phyloP scores from a whole-genome alignment of 2,113 vertebrate genomes.

The Capricornis sumatraensis region DNA sequence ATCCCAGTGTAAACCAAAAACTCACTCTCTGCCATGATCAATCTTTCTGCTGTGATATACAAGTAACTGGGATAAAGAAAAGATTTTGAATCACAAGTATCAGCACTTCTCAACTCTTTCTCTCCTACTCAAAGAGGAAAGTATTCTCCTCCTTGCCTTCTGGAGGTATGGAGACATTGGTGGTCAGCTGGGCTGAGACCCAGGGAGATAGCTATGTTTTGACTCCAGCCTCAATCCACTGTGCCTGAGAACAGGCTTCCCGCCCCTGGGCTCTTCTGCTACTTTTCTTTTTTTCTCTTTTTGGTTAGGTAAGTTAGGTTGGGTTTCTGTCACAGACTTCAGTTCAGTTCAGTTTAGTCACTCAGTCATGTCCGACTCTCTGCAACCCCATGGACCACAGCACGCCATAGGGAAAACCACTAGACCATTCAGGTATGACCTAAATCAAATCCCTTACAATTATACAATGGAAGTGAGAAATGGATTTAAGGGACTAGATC shows the following conservation, averaged over 20 bases:
- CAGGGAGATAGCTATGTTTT: neutral
- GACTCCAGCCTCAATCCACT: neutral
- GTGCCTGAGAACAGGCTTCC: neutral
- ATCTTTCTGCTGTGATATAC: neutral
- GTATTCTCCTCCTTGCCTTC: neutral
- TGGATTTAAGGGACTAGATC: neutral
- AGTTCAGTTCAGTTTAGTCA: neutral
- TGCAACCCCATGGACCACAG: neutral
- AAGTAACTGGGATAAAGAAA: neutral
- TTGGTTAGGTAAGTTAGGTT: neutral
- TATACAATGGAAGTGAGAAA: neutral
- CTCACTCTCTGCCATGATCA: neutral
- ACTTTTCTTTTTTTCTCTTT: neutral
- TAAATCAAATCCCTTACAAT: neutral
- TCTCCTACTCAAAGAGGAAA: neutral
- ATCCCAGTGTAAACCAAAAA: neutral
- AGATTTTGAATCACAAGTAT: neutral
- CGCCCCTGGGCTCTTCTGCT: neutral
- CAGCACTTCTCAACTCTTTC: neutral
- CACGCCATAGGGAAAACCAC: neutral
- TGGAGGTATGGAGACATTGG: neutral
- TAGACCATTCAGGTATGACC: neutral
- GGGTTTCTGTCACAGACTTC: neutral
- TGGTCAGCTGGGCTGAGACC: neutral
- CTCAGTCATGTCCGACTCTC: neutral